These are phyloP conservation scores for Oscheius myriophilus DNA, from an alignment of 2,888 invertebrate genomes.

Conservation along the genomic window DNA sequence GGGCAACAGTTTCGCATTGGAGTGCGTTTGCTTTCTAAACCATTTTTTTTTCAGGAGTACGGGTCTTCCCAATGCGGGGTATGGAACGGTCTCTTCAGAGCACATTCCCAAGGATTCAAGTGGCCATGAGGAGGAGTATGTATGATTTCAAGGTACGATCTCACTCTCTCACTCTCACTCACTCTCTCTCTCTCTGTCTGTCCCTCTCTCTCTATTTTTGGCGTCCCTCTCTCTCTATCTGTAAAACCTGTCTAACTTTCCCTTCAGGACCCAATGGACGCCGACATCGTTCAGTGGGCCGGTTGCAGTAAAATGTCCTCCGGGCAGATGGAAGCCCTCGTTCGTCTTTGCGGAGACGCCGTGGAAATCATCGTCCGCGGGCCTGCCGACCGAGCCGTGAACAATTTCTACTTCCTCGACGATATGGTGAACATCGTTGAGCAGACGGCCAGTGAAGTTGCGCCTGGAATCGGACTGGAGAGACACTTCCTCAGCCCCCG, in stretches of 20 bases:
- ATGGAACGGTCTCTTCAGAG: constrained; percentile 77
- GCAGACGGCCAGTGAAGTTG: constrained; percentile 77
- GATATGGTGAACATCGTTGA: constrained; percentile 74
- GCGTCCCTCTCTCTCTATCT: too few relatives aligned
- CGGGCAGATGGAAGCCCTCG: constrained; percentile 79
- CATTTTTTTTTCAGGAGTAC: too few relatives aligned
- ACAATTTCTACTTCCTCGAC: constrained; percentile 79
- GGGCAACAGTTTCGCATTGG: too few relatives aligned
- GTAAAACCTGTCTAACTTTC: not conserved
- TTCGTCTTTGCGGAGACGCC: constrained; percentile 72
- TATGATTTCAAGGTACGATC: constrained; percentile 72
- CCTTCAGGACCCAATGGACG: constrained; percentile 75
- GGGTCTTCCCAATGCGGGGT: constrained; percentile 74
- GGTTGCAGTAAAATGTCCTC: constrained; percentile 78
- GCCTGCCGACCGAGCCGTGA: constrained; percentile 67
- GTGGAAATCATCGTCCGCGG: constrained; percentile 71
- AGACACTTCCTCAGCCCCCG: constrained; percentile 78
- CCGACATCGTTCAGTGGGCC: constrained; percentile 79
- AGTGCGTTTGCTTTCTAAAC: too few relatives aligned
- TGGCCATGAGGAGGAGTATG: constrained; percentile 76
- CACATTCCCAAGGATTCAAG: constrained; percentile 79
- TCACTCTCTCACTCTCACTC: not conserved
- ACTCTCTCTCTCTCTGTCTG: too few relatives aligned
- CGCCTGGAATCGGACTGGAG: constrained; percentile 79
- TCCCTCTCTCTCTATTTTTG: too few relatives aligned